phyloP scores from a whole-genome alignment of 2,888 invertebrate species.

The Parnassius mnemosyne region DNA sequence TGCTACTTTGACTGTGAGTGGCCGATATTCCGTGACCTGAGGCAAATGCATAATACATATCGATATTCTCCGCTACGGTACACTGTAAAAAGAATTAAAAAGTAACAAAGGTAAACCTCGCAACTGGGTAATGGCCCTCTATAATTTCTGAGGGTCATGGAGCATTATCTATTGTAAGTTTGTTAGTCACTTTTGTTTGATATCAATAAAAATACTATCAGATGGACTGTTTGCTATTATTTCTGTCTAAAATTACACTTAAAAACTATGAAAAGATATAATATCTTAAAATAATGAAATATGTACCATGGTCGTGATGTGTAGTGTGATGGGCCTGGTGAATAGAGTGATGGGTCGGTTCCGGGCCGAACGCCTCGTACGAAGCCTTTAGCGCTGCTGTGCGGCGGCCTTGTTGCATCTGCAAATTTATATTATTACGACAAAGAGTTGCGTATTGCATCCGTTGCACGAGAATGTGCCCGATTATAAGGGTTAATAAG shows the following conservation, averaged over 20 bases:
- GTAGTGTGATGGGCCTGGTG: slow-evolving; percentile 67
- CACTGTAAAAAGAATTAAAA: too few species aligned
- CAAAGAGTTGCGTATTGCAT: too few species aligned
- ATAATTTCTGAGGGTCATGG: too few species aligned
- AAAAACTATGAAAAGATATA: background rate
- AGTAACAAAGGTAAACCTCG: too few species aligned
- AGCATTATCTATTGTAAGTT: too few species aligned
- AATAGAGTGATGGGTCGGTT: slow-evolving; percentile 86
- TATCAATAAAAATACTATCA: too few species aligned
- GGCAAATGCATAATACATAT: background rate
- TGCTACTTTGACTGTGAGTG: slow-evolving; percentile 49
- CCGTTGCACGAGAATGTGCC: too few species aligned
- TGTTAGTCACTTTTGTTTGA: too few species aligned
- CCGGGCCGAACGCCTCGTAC: slow-evolving; percentile 87
- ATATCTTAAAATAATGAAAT: background rate
- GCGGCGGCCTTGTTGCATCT: slow-evolving; percentile 96
- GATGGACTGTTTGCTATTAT: too few species aligned
- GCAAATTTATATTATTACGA: slow-evolving; percentile 27
- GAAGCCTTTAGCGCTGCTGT: slow-evolving; percentile 97
- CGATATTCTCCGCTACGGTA: too few species aligned
- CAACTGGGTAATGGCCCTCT: too few species aligned
- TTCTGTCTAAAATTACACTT: background rate
- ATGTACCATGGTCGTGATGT: slow-evolving; percentile 27
- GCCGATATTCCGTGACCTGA: slow-evolving; percentile 57
- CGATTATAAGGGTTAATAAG: too few species aligned